Conservation (phyloP, 2,113 vertebrate species). For the Platysteira castanea region DNA sequence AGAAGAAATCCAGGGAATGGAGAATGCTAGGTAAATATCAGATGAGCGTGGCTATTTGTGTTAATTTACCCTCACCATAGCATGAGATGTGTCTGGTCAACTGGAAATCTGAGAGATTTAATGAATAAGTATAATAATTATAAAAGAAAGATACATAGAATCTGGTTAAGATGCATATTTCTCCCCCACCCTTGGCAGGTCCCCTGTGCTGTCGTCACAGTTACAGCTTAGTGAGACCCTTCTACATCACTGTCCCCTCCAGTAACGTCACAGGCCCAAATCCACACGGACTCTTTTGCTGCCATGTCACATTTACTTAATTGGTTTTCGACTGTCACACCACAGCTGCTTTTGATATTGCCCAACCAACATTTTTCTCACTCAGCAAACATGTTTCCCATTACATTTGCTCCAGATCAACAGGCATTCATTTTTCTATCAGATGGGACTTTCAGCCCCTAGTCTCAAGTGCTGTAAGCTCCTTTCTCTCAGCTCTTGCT, state of each 20-base stretch:
- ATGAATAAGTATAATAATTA: not conserved
- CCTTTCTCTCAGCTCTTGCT: not conserved
- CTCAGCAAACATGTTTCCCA: slow-evolving; percentile 36
- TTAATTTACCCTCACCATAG: not conserved
- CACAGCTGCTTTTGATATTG: slow-evolving; percentile 52
- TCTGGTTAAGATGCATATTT: fast-evolving
- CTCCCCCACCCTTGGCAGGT: not conserved
- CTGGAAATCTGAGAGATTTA: not conserved
- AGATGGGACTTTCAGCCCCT: slow-evolving; percentile 17
- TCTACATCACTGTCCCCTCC: not conserved
- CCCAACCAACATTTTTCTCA: slow-evolving; percentile 39
- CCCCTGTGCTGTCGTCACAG: not conserved
- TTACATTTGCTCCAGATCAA: slow-evolving; percentile 38
- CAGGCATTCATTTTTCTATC: slow-evolving; percentile 27
- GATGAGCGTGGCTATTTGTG: fast-evolving
- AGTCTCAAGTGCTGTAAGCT: not conserved
- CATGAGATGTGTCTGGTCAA: not conserved
- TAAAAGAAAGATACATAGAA: not conserved
- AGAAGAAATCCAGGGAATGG: not conserved
- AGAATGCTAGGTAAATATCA: not conserved
- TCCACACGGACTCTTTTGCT: not conserved
- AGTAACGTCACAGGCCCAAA: not conserved
- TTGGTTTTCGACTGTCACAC: slow-evolving; percentile 10
- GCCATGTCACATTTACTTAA: slow-evolving; percentile 52
- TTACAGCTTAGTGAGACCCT: not conserved